Evolutionary conservation across 2,888 invertebrate species (phyloP).

Genomic region (Maniola hyperantus): DNA sequence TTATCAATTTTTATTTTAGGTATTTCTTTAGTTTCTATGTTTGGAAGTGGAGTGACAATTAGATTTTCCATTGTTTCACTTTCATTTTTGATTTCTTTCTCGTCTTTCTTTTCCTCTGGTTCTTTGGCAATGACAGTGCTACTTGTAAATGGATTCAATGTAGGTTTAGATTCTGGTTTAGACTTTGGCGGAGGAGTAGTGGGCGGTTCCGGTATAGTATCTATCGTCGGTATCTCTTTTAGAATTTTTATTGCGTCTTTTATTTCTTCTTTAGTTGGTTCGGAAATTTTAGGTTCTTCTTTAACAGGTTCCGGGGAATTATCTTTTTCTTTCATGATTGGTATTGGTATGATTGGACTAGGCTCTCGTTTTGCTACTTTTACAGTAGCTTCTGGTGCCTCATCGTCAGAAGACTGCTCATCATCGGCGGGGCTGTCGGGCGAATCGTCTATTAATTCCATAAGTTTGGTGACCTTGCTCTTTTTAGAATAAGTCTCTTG

Average conservation of each 20-base stretch:
- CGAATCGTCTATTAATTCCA: slow-evolving; percentile 75
- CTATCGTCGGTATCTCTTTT: slow-evolving; percentile 46
- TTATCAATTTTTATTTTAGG: slow-evolving; percentile 54
- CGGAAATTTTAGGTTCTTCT: slow-evolving; percentile 52
- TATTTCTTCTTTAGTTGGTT: slow-evolving; percentile 44
- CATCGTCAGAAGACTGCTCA: slow-evolving; percentile 79
- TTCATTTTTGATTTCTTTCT: slow-evolving; percentile 44
- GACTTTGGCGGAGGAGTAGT: slow-evolving; percentile 57
- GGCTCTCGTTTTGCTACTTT: slow-evolving; percentile 55
- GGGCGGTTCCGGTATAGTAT: slow-evolving; percentile 57
- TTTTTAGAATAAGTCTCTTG: slow-evolving; percentile 81
- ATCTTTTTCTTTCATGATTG: slow-evolving; percentile 42
- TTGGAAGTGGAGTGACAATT: slow-evolving; percentile 52
- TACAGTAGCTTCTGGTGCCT: slow-evolving; percentile 55
- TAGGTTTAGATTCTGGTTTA: slow-evolving; percentile 38
- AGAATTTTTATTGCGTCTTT: slow-evolving; percentile 47
- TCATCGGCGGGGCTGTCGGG: slow-evolving; percentile 79
- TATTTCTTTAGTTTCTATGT: slow-evolving; percentile 42
- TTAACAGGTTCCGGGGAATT: slow-evolving; percentile 54
- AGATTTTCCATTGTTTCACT: slow-evolving; percentile 42
- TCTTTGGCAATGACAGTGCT: slow-evolving; percentile 35
- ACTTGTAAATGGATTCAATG: slow-evolving; percentile 28
- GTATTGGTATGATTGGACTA: slow-evolving; percentile 50
- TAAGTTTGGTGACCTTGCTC: slow-evolving; percentile 73
- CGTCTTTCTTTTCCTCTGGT: slow-evolving; percentile 41